phyloP scores from a whole-genome alignment of 2,113 vertebrate genomes.

The Capreolus pygargus region DNA sequence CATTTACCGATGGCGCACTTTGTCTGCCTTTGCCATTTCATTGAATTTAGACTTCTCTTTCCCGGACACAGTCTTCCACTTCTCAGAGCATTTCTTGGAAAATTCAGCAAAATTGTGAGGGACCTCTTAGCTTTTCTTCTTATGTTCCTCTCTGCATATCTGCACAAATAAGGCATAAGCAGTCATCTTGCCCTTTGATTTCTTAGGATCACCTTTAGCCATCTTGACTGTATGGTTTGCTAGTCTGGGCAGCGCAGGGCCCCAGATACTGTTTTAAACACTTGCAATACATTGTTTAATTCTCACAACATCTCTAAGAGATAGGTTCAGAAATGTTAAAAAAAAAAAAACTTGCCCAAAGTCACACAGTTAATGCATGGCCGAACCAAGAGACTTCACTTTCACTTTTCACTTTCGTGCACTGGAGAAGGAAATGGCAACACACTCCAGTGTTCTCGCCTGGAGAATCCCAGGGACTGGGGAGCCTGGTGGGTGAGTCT shows the following conservation, averaged over 20 bases:
- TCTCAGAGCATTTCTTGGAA: neutral
- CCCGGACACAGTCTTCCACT: neutral
- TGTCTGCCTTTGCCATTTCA: neutral
- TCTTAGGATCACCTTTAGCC: neutral
- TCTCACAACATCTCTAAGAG: neutral
- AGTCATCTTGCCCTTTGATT: neutral
- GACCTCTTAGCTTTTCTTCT: neutral
- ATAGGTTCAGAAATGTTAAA: neutral
- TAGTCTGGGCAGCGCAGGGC: accelerated
- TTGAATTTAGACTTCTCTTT: neutral
- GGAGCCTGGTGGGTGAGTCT: too few species aligned
- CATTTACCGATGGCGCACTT: neutral
- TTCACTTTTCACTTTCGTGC: too few species aligned
- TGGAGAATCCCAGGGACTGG: too few species aligned
- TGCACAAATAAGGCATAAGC: neutral
- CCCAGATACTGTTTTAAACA: neutral
- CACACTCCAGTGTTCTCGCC: too few species aligned
- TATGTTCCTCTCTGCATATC: neutral
- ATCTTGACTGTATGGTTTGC: neutral
- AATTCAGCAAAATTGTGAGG: neutral
- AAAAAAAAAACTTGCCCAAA: neutral
- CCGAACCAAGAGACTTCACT: neutral
- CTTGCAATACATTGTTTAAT: neutral
- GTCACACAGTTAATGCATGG: neutral
- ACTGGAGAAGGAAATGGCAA: too few species aligned